Base-by-base conservation (phyloP, 2,113 vertebrate genomes). In the Brachionichthys hirsutus region DNA sequence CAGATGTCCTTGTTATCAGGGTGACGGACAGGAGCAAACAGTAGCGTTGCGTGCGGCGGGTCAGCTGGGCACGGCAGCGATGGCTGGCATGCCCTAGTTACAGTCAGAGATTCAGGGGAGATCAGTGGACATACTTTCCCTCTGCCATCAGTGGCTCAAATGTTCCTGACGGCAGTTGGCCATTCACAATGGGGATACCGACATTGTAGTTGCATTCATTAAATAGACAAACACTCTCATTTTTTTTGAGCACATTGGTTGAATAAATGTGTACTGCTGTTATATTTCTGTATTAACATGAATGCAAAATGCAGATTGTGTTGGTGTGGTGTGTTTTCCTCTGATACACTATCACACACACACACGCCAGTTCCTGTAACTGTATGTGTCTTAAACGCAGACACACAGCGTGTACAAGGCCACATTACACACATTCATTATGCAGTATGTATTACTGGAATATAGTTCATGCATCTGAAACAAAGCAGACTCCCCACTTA, bases 91-190 rank as follows among this genome's bases (percentile, higher is more conserved):
- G 70, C 68, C 60, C 60, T 36, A 0, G n/a, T 64, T 80, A 69
- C 77, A 82, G 76, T 65, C 81, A 57, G 54, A 62, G 74, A 57
- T 78, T 83, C 62, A 44, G 41, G 59, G 46, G 73, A 61, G 66
- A 70, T 80, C 71, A 75, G 75, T 52, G 62, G 62, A 72, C 74
- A 87, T 87, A 84, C 75, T 89, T 89, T 85, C 84, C 85, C 67
- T 79, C 63, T 88, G 50, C 71, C 77, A 90, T 89, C 88, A 88
- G 77, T 73, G 68, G 81, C 71, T 70, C 68, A 77, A 67, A 74
- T 81, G 68, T 75, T 80, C 70, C 54, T 59, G 38, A 46, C 57
- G 58, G 64, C 62, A 53, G 70, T 49, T 54, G 62, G 70, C 65
- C 64, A 62, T 67, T 71, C 12, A 51, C 51, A 9, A 60, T 46